Evolutionary conservation across 1,140 invertebrate species (phyloP).

Genomic region (Calephelis virginiensis): DNA sequence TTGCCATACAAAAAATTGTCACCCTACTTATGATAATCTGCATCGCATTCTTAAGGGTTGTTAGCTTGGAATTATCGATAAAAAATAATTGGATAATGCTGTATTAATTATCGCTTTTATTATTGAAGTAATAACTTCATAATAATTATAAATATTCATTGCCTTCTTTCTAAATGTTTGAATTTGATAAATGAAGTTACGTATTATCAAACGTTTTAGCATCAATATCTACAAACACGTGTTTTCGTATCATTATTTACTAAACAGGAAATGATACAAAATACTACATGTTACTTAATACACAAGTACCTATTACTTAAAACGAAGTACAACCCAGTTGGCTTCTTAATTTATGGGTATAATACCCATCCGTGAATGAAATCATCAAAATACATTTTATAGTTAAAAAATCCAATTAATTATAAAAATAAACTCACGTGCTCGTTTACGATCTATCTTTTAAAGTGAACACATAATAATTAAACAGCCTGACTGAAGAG

Average conservation of each 20-base stretch:
- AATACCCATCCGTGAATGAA: conserved; percentile 6
- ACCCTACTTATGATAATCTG: not conserved
- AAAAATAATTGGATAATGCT: too few species aligned
- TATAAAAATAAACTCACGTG: conserved; percentile 17
- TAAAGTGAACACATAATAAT: conserved; percentile 15
- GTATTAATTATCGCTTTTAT: too few species aligned
- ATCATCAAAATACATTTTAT: conserved; percentile 9
- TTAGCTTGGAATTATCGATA: not conserved
- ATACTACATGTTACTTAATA: not conserved
- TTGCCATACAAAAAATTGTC: not conserved
- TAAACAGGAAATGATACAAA: not conserved
- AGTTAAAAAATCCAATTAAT: conserved; percentile 8
- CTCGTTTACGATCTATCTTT: conserved; percentile 8
- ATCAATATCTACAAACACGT: too few species aligned
- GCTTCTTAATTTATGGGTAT: conserved; percentile 1
- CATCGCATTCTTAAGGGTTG: conserved; percentile 10
- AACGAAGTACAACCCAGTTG: not conserved
- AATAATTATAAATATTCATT: too few species aligned
- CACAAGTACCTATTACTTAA: too few species aligned
- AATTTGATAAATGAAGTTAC: too few species aligned
- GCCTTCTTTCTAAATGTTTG: too few species aligned
- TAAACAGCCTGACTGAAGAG: conserved; percentile 11
- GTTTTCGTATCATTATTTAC: too few species aligned
- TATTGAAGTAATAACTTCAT: too few species aligned
- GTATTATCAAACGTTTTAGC: too few species aligned